Base-by-base conservation (phyloP, 2,888 invertebrate genomes). In the Odontocolon sp. region DNA sequence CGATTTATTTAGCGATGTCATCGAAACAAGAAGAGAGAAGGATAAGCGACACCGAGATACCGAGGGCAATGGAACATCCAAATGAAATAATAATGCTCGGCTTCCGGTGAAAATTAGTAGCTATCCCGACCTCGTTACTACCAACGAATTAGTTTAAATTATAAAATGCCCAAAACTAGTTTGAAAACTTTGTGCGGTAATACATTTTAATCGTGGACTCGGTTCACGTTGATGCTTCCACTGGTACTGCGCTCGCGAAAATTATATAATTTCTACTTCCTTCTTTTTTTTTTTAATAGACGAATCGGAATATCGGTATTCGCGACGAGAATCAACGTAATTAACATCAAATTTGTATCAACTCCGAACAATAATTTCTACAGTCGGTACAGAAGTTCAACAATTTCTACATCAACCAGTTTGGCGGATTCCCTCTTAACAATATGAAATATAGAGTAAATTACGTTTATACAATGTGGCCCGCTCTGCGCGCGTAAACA, bases 41-140 rank as follows among this genome's bases (percentile, higher is more conserved):
- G 6, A 69, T 21, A 52, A n/a, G 5, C 14, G 21, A 42, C 52
- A 18, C 26, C 50, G 14, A 18, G 9, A 11, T 16, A 33, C 26
- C n/a, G 59, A 28, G 28, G 9, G 18, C 5, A 50, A 50, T n/a
- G 50, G 36, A 57, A 72, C 3, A 52, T 33, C 14, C 31, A 23
- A 52, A 52, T 26, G 40, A 33, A 47, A 23, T 21, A 9, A 31
- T 72, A 72, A 42, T 47, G 70, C 61, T 21, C 23, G 23, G 33
- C 23, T 18, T 4, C 16, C 33, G 31, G 52, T 45, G 18, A 14
- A 45, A 63, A 63, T 42, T 52, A 42, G 52, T 54, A 42, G 54
- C 31, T 21, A 14, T 21, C n/a, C 16, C 6, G 23, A 63, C 54
- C 45, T 56, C 63, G 45, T 45, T 54, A 45, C 40, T 16, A 18